Evolutionary conservation across 2,888 invertebrate species (phyloP).

Genomic region (Agrotis segetum): DNA sequence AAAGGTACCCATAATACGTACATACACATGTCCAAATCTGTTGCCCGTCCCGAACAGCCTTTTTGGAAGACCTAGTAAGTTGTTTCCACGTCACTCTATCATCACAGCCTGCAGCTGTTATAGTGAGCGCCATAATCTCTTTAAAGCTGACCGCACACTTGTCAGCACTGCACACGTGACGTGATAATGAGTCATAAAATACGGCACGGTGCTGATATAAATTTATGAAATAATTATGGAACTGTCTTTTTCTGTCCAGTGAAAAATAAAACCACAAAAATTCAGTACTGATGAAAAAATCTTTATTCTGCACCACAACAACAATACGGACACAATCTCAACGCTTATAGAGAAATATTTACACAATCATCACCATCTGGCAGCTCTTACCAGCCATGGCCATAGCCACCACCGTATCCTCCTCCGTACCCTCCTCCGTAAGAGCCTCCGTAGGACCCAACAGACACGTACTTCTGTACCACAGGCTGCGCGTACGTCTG

Average conservation of each 20-base stretch:
- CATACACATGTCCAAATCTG: neutral
- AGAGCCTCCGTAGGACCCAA: conserved; percentile 64
- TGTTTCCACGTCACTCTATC: too few species aligned
- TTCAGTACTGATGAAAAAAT: conserved; percentile 74
- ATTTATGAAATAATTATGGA: too few species aligned
- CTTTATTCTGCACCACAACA: conserved; percentile 82
- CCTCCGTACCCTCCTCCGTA: conserved; percentile 46
- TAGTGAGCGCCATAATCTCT: too few species aligned
- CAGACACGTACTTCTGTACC: conserved; percentile 70
- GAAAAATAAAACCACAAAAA: conserved; percentile 54
- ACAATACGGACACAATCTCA: conserved; percentile 84
- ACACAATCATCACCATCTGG: conserved; percentile 82
- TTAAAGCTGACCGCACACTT: too few species aligned
- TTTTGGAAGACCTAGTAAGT: too few species aligned
- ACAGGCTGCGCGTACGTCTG: conserved; percentile 77
- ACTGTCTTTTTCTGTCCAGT: too few species aligned
- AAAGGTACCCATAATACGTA: neutral
- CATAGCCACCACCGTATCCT: conserved; percentile 66
- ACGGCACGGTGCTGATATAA: too few species aligned
- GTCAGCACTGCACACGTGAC: too few species aligned
- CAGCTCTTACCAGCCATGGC: conserved; percentile 35
- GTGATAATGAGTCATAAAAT: too few species aligned
- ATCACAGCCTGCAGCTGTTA: too few species aligned
- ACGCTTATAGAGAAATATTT: conserved; percentile 78
- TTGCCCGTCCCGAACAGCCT: too few species aligned